phyloP scores from a whole-genome alignment of 2,113 vertebrate genomes.

The Nyctibius bracteatus region DNA sequence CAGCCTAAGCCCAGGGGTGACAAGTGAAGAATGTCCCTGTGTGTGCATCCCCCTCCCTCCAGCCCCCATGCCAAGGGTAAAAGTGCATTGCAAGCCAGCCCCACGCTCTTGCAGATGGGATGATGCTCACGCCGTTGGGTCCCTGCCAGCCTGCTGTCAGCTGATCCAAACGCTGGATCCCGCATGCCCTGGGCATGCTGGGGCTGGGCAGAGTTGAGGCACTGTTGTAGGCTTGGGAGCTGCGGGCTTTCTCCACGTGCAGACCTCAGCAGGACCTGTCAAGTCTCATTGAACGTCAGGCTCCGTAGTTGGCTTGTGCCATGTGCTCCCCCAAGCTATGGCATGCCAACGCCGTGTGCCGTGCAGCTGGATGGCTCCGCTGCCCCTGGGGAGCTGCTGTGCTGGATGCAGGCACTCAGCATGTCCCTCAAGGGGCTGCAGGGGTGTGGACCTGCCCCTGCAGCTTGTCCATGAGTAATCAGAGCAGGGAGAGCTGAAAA shows the following conservation, averaged over 20 bases:
- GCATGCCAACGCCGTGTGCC: fast-evolving
- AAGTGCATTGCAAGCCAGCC: not conserved
- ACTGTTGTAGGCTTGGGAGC: not conserved
- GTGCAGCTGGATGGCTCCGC: fast-evolving
- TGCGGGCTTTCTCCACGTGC: fast-evolving
- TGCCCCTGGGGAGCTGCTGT: not conserved
- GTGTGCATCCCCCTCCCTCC: not conserved
- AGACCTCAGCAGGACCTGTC: not conserved
- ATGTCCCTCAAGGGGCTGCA: not conserved
- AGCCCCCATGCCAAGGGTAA: not conserved
- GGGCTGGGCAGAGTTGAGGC: not conserved
- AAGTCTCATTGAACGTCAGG: not conserved
- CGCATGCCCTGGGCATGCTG: fast-evolving
- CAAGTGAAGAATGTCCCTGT: not conserved
- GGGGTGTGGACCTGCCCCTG: not conserved
- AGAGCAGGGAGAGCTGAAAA: not conserved
- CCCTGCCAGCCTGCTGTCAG: not conserved
- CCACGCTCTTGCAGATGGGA: fast-evolving
- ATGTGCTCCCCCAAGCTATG: not conserved
- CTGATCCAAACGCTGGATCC: not conserved
- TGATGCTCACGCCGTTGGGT: not conserved
- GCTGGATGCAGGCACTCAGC: fast-evolving
- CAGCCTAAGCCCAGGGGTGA: not conserved
- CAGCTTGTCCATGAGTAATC: not conserved
- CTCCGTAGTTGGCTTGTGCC: not conserved